Evolutionary conservation across 1,140 invertebrate species (phyloP), one percentile per base, ranked within the genome.

Genomic region (Tetranychus cinnabarinus): DNA sequence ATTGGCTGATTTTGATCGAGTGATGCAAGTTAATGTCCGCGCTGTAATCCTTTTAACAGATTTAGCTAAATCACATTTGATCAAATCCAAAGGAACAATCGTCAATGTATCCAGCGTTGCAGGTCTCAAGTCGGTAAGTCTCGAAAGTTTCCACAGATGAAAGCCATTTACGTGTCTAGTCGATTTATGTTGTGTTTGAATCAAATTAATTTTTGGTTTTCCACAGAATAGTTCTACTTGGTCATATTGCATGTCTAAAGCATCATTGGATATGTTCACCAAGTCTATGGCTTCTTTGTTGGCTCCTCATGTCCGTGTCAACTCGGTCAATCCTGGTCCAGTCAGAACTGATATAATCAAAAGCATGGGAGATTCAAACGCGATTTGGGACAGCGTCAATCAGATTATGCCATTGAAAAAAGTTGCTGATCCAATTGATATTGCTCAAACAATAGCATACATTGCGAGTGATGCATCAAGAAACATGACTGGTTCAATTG

Each of bases 211-310:
- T 36, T 15, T 56, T 1, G 6, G 6, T 31, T 8, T 33, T 39
- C 33, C 33, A 6, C n/a, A 57, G 39, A 36, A 6, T 5, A 10
- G 39, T n/a, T n/a, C 34, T 12, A 10, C 10, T 34, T 57, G 56
- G 39, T 36, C 56, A 23, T 92, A 93, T 69, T 84, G 82, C 66
- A 80, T 90, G 69, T 88, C 86, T 12, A 92, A 93, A 74, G 76
- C 85, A 45, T 82, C 86, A 1, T 72, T 93, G 0, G 88, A 93
- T 73, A 88, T 92, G 69, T 79, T 93, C 54, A 92, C 88, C 0
- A 78, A 82, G 65, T 88, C 84, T 68, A 72, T 60, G 2, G 65
- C 63, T 50, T 37, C 33, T 42, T 68, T 70, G 23, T 48, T 63
- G 48, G 71, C 70, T 39, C 61, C 66, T 63, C 74, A 77, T 12